These are phyloP conservation scores for Wasmannia auropunctata DNA, from an alignment of 1,140 invertebrate species.

Conservation along the genomic window DNA sequence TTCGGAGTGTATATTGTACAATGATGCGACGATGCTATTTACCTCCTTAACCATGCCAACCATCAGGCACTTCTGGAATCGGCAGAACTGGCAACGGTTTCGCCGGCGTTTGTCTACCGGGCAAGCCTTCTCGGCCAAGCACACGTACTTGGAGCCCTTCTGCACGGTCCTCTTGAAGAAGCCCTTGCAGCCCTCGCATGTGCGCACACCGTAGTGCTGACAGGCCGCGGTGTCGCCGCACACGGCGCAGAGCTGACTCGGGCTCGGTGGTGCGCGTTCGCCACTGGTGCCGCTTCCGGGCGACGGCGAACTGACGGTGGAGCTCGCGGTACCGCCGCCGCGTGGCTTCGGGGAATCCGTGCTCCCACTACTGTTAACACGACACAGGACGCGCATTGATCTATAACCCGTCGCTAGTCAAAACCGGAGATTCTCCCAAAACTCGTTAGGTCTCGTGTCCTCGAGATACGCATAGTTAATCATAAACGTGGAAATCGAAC, in stretches of 20 bases:
- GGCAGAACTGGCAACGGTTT: constrained; percentile 99
- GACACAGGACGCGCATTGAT: constrained; percentile 44
- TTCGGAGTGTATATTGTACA: neutral
- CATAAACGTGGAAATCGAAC: neutral
- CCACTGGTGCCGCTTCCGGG: constrained; percentile 79
- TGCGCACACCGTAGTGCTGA: constrained; percentile 99
- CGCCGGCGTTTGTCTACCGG: constrained; percentile 99
- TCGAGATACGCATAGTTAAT: neutral
- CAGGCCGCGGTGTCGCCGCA: constrained; percentile 99
- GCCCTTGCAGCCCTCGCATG: constrained; percentile 99
- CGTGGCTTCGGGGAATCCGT: constrained; percentile 85
- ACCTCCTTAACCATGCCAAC: constrained; percentile 99
- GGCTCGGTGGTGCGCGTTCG: constrained; percentile 89
- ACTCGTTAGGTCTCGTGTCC: constrained; percentile 17
- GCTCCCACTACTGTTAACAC: constrained; percentile 77
- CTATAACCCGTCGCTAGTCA: constrained; percentile 35
- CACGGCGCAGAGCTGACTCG: constrained; percentile 97
- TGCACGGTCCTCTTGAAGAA: constrained; percentile 99
- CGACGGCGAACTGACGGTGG: constrained; percentile 78
- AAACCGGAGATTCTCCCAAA: constrained; percentile 10
- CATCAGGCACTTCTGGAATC: constrained; percentile 98
- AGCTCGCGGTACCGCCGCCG: constrained; percentile 68
- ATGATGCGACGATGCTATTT: neutral
- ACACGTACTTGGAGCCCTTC: constrained; percentile 99
- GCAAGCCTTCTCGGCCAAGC: constrained; percentile 98